Base-by-base conservation (phyloP, 2,113 vertebrate species). In the Serilophus lunatus region DNA sequence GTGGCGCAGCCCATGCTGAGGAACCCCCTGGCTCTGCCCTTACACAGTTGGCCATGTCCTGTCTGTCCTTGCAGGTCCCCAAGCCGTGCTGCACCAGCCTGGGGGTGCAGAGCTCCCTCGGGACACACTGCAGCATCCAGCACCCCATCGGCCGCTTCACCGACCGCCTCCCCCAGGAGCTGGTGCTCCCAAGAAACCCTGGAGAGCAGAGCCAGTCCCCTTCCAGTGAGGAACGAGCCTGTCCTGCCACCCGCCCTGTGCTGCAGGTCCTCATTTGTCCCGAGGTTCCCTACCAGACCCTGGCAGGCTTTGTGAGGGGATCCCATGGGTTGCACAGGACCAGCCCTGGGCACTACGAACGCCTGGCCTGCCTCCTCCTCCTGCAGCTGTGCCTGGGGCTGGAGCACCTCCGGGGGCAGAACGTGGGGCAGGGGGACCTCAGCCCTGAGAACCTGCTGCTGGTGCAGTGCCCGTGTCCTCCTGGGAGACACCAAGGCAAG, bases 361-460 rank as follows among this genome's bases (percentile, higher is more conserved):
- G 97, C 75, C 95, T 95, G 36, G 78, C 96, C 42, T 98, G 98
- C 50, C 93, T 98, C 64, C 93, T 99, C 80, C 74, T 99, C 38
- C 97, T 99, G 86, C 98, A 99, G 97, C 89, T 98, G 51, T 95
- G 98, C 64, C 26, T 54, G 4, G 98, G 98, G 44, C 94, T 98
- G 66, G 98, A 98, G 77, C 94, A 97, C 64, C 97, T 99, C 74
- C 97, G 56, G 63, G 54, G 17, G 13, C 88, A 91, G 36, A 90
- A 95, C 1, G 29, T 61, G 19, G 76, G 56, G 10, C 94, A 94
- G 53, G 87, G 91, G 1, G 93, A 98, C 53, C 95, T 99, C 38
- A 93, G 92, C 53, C 97, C 97, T 0, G 93, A 95, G 79, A 97
- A 97, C 87, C 92, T 99, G 76, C 95, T 98, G 74, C 90, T 99